Percentiles rank a stretch among this genome's conserved stretches.
Evolutionary conservation across 2,797 vertebrate genomes (phyloP).

Genomic region (Acanthornis magna): DNA sequence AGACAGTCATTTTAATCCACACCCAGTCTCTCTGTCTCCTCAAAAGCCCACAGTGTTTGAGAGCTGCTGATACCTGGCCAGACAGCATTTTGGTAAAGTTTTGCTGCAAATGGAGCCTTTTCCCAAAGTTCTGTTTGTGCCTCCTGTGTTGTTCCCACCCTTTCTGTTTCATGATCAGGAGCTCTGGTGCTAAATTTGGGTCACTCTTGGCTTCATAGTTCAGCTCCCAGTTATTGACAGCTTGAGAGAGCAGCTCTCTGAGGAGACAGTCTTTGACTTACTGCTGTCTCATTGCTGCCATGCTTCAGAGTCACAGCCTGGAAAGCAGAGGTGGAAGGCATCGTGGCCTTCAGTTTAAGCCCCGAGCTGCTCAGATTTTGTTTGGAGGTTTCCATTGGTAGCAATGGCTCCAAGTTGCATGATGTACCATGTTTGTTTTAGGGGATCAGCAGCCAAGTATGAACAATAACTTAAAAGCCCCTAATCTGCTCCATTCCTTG

Average conservation of each 20-base stretch:
- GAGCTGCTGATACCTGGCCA: not conserved
- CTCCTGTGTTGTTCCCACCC: not conserved
- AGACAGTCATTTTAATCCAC: not conserved
- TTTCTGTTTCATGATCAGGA: not conserved
- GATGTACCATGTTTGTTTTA: accelerated
- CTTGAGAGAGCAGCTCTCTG: not conserved
- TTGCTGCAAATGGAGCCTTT: not conserved
- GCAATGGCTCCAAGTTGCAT: accelerated
- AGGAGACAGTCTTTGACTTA: not conserved
- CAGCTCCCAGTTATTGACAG: not conserved
- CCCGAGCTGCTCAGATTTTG: not conserved
- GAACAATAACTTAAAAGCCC: not conserved
- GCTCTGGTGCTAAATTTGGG: not conserved
- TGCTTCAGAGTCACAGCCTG: not conserved
- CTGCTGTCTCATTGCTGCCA: not conserved
- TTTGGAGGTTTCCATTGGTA: not conserved
- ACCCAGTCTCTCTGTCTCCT: not conserved
- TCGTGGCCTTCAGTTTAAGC: not conserved
- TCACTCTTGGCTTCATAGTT: not conserved
- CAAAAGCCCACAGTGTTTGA: not conserved
- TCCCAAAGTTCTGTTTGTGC: not conserved
- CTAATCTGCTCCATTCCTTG: not conserved
- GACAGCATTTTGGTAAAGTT: not conserved
- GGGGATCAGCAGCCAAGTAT: not conserved
- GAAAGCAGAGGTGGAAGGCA: not conserved